Base-by-base conservation (phyloP, 2,888 invertebrate genomes). In the Pilophorus perplexus region DNA sequence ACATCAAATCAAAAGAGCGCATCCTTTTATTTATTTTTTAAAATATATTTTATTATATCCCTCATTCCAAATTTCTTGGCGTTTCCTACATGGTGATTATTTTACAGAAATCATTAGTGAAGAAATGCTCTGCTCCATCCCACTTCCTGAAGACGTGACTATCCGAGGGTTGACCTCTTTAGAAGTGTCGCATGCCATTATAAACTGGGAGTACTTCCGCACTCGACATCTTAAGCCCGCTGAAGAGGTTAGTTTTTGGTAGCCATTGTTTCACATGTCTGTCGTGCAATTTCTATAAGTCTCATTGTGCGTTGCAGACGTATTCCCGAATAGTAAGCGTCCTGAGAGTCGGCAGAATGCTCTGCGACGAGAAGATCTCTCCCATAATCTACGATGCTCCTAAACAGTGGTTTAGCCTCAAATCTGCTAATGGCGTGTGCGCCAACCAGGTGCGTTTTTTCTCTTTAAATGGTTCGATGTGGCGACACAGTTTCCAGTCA, bases 251-350 rank as follows among this genome's bases (percentile, higher is more conserved):
- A 10, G 20, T 27, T 33, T 33, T 33, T 8, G 6, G 33, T 12
- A 33, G 33, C 33, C 22, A 33, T 33, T 33, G 33, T 33, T 8
- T 33, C 12, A 12, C 12, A 33, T 33, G 6, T 18, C 8, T 8
- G 33, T 14, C 6, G 33, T 55, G 40, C 57, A n/a, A 10, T 23
- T 20, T 42, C 20, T 6, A 59, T 59, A 33, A 33, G 12, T 33
- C 6, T 33, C 6, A 33, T 33, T 33, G 33, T 8, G 6, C 12
- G 6, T 33, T 50, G 14, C 44, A 71, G 71, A 85, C 86, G 62
- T 79, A 90, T 22, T 78, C 92, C 70, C 82, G 93, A 72, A 84
- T 87, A 42, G 80, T 88, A 65, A 89, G 89, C 76, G 83, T 93
- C 74, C 81, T 90, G 28, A 85, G 87, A 71, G 93, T 93, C 78